phyloP scores from a whole-genome alignment of 2,797 vertebrate species.

The Coreius guichenoti region DNA sequence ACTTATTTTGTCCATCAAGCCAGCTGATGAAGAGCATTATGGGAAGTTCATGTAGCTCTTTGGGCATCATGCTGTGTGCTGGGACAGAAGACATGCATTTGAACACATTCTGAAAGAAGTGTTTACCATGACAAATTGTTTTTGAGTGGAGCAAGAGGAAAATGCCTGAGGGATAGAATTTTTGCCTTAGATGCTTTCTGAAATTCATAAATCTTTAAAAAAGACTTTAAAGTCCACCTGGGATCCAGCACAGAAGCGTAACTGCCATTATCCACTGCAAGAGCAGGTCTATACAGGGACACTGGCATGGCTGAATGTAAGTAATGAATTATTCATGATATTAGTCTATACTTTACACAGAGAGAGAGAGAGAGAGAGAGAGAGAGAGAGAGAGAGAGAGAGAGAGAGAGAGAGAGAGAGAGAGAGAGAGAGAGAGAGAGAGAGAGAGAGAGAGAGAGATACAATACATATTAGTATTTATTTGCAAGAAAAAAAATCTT shows the following conservation, averaged over 20 bases:
- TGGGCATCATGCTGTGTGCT: conserved; percentile 22
- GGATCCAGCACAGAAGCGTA: conserved; percentile 34
- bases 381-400: conserved; percentile 30
- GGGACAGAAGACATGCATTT: conserved; percentile 24
- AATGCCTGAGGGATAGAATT: conserved; percentile 34
- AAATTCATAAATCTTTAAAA: conserved; percentile 51
- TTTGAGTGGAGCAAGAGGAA: conserved; percentile 32
- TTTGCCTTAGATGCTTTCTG: conserved; percentile 38
- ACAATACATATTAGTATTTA: conserved; percentile 33
- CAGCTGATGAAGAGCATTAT: conserved; percentile 18
- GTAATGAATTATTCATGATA: conserved; percentile 53
- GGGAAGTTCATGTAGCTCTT: not conserved
- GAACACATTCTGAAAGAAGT: conserved; percentile 30
- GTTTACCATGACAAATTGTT: conserved; percentile 52
- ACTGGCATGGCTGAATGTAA: conserved; percentile 38
- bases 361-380: conserved; percentile 27
- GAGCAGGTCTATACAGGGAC: conserved; percentile 4
- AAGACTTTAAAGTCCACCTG: conserved; percentile 44
- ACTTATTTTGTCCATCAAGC: not conserved
- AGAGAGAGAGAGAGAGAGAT: conserved; percentile 28
- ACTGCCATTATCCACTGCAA: conserved; percentile 37
- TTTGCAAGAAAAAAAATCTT: conserved; percentile 19
- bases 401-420: conserved; percentile 27
- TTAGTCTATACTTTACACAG: conserved; percentile 38
- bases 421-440: conserved; percentile 25